Evolutionary conservation across 2,797 vertebrate species (phyloP).

Genomic region (Spinus pinus): DNA sequence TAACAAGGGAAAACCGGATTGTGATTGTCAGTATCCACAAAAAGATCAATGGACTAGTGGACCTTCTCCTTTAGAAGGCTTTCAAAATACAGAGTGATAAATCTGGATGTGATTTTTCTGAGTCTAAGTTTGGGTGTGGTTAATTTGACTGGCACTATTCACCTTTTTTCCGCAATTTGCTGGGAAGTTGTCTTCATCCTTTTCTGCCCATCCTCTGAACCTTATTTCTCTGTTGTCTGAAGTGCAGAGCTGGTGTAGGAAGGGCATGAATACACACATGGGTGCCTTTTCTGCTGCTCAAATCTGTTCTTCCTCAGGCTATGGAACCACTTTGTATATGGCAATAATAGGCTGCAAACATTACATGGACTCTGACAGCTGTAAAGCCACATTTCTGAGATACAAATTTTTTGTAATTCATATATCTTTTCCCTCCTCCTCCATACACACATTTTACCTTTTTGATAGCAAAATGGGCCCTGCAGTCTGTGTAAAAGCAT

Average conservation of each 20-base stretch:
- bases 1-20: not conserved
- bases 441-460: not conserved
- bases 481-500: not conserved
- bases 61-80: not conserved
- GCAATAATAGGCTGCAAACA: not conserved
- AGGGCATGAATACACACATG: not conserved
- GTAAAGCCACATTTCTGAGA: constrained; percentile 26
- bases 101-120: not conserved
- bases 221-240: not conserved
- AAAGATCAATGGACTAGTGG: not conserved
- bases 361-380: constrained; percentile 19
- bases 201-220: not conserved
- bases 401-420: not conserved
- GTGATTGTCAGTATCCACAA: not conserved
- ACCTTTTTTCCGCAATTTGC: not conserved
- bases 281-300: not conserved
- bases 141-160: not conserved
- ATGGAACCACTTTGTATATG: not conserved
- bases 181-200: not conserved
- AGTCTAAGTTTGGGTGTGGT: not conserved
- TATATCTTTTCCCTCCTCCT: not conserved
- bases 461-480: not conserved
- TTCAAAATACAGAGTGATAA: not conserved
- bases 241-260: not conserved
- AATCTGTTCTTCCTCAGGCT: not conserved